Evolutionary conservation across 1,140 invertebrate genomes (phyloP).

Genomic region (Procambarus clarkii): DNA sequence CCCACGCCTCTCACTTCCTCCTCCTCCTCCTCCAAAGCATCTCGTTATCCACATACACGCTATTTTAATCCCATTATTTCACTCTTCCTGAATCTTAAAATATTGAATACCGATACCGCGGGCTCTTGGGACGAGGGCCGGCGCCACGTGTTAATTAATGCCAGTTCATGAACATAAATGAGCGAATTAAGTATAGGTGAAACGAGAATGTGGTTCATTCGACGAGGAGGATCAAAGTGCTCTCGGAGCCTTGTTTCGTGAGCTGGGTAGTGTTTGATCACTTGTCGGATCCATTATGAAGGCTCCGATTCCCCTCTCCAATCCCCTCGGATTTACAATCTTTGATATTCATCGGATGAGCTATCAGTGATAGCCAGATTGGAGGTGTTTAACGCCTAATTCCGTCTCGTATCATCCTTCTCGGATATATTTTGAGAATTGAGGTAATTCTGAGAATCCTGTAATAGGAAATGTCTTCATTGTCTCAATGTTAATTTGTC

Average conservation of each 20-base stretch:
- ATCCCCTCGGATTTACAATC: neutral
- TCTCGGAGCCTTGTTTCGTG: neutral
- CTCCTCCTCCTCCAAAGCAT: too few relatives aligned
- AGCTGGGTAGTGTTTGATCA: neutral
- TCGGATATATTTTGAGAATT: too few relatives aligned
- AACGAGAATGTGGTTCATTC: constrained; percentile 9
- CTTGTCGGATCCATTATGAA: neutral
- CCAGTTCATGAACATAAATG: constrained; percentile 14
- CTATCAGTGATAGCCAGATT: neutral
- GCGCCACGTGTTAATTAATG: neutral
- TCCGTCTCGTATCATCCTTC: too few relatives aligned
- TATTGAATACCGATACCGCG: neutral
- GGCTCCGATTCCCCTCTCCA: neutral
- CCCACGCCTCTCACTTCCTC: too few relatives aligned
- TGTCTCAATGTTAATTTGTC: too few relatives aligned
- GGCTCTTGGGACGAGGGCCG: neutral
- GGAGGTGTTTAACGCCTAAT: too few relatives aligned
- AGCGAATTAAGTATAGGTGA: constrained; percentile 1
- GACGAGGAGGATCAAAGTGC: neutral
- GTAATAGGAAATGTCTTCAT: too few relatives aligned
- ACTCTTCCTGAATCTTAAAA: too few relatives aligned
- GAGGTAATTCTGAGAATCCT: too few relatives aligned
- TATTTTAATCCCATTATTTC: too few relatives aligned
- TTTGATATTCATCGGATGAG: constrained; percentile 2
- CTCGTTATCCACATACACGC: too few relatives aligned